Conservation (phyloP, 2,797 vertebrate genomes). For the Monodelphis domestica region DNA sequence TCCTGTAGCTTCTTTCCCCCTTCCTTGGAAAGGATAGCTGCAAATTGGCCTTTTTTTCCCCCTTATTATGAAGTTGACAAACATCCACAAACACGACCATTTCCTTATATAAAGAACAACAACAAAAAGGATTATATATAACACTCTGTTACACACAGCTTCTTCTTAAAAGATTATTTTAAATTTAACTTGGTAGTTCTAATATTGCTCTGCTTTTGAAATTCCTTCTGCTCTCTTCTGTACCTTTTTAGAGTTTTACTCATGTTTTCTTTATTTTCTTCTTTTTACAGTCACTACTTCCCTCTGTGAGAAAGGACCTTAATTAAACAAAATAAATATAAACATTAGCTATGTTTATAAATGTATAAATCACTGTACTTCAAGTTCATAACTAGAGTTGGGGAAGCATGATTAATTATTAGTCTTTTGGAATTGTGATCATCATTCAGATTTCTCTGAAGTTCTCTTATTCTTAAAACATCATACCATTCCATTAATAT, state of each 20-base stretch:
- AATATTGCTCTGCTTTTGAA: neutral
- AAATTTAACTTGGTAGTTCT: neutral
- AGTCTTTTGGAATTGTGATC: neutral
- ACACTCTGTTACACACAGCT: neutral
- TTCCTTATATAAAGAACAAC: neutral
- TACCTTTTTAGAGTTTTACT: neutral
- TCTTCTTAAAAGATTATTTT: neutral
- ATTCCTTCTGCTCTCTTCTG: neutral
- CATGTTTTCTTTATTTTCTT: neutral
- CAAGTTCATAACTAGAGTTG: neutral
- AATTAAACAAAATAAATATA: neutral
- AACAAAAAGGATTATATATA: neutral
- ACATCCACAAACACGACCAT: neutral
- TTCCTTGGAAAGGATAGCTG: neutral
- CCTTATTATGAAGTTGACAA: neutral
- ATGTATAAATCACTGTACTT: neutral
- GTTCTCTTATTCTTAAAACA: neutral
- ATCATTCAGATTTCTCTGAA: neutral
- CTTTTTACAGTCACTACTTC: neutral
- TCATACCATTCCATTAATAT: neutral
- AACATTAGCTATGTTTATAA: neutral
- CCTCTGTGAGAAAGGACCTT: neutral
- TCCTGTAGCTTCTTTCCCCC: neutral
- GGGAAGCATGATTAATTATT: neutral
- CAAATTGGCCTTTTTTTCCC: neutral